phyloP scores from a whole-genome alignment of 37 sponge, comb jelly and placozoan species.

The Geodia barretti region DNA sequence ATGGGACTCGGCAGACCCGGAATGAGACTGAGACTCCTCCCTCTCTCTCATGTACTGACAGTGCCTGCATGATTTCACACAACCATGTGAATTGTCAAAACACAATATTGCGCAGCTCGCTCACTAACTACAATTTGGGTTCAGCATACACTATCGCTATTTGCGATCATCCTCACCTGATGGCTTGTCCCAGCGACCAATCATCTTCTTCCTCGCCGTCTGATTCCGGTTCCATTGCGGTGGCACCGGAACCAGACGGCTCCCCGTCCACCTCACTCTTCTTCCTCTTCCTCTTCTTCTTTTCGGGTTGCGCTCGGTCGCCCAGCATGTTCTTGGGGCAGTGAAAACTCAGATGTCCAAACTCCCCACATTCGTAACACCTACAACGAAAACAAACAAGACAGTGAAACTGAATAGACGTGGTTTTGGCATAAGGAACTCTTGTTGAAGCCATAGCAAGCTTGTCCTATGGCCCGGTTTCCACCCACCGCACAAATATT shows the following conservation, averaged over 20 bases:
- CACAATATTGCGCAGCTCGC: neutral
- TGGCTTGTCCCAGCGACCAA: slow-evolving; percentile 67
- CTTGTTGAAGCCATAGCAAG: too few species aligned
- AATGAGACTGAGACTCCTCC: neutral
- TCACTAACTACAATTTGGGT: neutral
- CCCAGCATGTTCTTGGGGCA: slow-evolving; percentile 89
- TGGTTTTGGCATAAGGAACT: neutral
- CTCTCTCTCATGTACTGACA: slow-evolving; percentile 52
- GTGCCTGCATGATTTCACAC: neutral
- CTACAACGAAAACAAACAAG: neutral
- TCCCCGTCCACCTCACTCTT: slow-evolving; percentile 40
- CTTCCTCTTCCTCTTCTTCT: slow-evolving; percentile 68
- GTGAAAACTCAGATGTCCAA: slow-evolving; percentile 92
- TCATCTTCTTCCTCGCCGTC: slow-evolving; percentile 70
- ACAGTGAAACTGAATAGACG: neutral
- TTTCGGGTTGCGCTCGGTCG: slow-evolving; percentile 78
- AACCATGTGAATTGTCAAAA: neutral
- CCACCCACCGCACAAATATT: too few species aligned
- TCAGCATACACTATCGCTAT: neutral
- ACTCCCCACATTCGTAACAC: slow-evolving; percentile 96
- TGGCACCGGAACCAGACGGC: neutral
- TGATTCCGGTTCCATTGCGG: slow-evolving; percentile 21
- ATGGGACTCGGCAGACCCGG: too few species aligned
- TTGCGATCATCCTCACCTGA: slow-evolving; percentile 38
- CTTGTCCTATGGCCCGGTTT: too few species aligned